Base-by-base conservation (phyloP, 1,140 invertebrate species). In the Tetramorium parvispinum region DNA sequence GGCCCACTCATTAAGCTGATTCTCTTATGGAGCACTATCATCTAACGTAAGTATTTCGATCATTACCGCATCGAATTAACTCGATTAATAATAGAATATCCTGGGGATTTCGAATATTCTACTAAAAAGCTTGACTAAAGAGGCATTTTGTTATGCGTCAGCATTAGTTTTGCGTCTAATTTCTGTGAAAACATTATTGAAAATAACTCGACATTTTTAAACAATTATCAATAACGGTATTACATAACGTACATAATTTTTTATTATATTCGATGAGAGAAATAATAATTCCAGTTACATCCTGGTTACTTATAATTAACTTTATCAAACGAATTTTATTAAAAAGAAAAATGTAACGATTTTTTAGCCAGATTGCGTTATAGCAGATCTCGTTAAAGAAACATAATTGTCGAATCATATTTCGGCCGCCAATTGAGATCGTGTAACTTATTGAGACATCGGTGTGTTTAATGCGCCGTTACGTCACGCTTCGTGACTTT, bases 1-100 rank as follows among this genome's bases (percentile, higher is more conserved):
- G 93, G 95, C 92, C 87, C 90, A 90, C 93, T 94, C 94, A 94
- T 95, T 94, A 93, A 92, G 86, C 88, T 91, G 92, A 93, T 94
- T 95, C 93, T 93, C 92, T 93, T 87, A 92, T 90, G 88, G 63
- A 91, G 91, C 87, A 88, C 94, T 94, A 94, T 95, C 91, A 93
- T 94, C 93, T 93, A 93, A 66, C 32, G 76, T 46, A 76, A 95
- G 93, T 93, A 95, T 94, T 94, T 93, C 90, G 88, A 85, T 79
- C 85, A 59, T 88, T 85, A 79, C 73, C 87, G 75, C 32, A 82
- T 77, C 83, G 87, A 91, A 92, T 91, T 66, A 75, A 71, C 75
- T 68, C 55, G 10, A 87, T 73, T 85, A 88, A 91, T 85, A 90
- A 88, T 43, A 73, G 13, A 53, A 13, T 65, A 46, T 11, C 27